These are phyloP conservation scores for Agrypnia vestita DNA, from an alignment of 1,140 invertebrate species.

Conservation along the genomic window DNA sequence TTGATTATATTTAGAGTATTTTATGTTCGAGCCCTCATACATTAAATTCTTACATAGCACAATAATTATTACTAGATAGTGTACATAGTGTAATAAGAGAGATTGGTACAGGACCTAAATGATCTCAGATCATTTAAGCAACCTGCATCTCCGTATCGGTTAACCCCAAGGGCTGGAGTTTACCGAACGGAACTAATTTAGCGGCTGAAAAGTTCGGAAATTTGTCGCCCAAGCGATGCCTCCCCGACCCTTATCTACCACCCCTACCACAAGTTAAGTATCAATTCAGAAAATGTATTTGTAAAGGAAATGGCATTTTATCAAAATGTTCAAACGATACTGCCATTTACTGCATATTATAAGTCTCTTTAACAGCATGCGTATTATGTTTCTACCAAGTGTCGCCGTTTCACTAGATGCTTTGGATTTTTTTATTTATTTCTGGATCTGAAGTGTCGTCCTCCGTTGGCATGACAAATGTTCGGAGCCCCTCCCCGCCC, in stretches of 20 bases:
- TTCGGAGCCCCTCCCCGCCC: constrained; percentile 19
- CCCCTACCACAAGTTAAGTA: constrained; percentile 5
- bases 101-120: not conserved
- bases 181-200: constrained; percentile 57
- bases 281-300: not conserved
- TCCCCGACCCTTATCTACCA: not conserved
- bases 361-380: not conserved
- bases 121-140: constrained; percentile 30
- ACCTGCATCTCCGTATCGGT: constrained; percentile 45
- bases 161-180: constrained; percentile 55
- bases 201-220: constrained; percentile 34
- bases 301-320: not conserved
- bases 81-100: too few relatives aligned
- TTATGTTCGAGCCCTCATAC: too few relatives aligned
- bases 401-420: not conserved
- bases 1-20: too few relatives aligned
- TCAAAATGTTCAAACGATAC: not conserved
- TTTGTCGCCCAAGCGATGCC: constrained; percentile 41
- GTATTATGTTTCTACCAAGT: not conserved
- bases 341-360: not conserved
- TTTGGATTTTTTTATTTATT: not conserved
- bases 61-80: too few relatives aligned
- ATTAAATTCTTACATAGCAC: too few relatives aligned
- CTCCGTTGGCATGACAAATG: constrained; percentile 56
- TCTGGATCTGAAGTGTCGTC: not conserved